phyloP scores from a whole-genome alignment of 2,888 invertebrate genomes.

The Tenodera sinensis region DNA sequence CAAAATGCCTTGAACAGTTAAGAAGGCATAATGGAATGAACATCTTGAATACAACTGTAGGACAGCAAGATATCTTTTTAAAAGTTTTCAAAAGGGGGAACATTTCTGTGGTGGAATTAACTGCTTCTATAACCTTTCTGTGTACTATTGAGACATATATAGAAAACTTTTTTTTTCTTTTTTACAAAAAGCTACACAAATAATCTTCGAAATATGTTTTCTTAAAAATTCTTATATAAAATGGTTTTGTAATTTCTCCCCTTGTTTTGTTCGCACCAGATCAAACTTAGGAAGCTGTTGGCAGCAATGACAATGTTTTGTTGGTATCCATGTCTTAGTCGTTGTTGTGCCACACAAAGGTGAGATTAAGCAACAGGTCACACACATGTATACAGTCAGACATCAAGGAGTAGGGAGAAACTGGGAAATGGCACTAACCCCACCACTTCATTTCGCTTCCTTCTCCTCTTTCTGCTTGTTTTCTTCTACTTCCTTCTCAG shows the following conservation, averaged over 20 bases:
- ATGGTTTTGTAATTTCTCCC: constrained; percentile 22
- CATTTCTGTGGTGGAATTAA: neutral
- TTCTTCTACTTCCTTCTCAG: constrained; percentile 62
- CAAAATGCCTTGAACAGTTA: constrained; percentile 23
- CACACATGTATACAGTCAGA: constrained; percentile 32
- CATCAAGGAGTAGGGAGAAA: constrained; percentile 18
- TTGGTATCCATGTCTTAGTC: neutral
- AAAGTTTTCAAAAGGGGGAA: constrained; percentile 18
- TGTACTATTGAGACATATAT: constrained; percentile 1
- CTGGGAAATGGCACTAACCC: constrained; percentile 5
- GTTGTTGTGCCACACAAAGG: neutral
- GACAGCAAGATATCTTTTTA: constrained; percentile 5
- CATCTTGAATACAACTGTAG: constrained; percentile 28
- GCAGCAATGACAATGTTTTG: neutral
- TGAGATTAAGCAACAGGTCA: constrained; percentile 18
- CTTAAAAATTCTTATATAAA: constrained; percentile 32
- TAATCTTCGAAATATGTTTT: constrained; percentile 26
- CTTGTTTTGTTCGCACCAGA: constrained; percentile 17
- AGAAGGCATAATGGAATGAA: constrained; percentile 34
- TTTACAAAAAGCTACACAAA: constrained; percentile 28
- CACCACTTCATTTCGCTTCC: constrained; percentile 48
- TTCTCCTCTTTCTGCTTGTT: constrained; percentile 57
- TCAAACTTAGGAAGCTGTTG: constrained; percentile 23
- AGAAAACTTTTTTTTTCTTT: constrained; percentile 15
- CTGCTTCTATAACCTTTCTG: neutral